A percentile compares a stretch with the other conserved stretches of the same genome.
These are phyloP conservation scores for Drosophila triauraria DNA, from an alignment of 1,140 invertebrate species.

Conservation along the genomic window DNA sequence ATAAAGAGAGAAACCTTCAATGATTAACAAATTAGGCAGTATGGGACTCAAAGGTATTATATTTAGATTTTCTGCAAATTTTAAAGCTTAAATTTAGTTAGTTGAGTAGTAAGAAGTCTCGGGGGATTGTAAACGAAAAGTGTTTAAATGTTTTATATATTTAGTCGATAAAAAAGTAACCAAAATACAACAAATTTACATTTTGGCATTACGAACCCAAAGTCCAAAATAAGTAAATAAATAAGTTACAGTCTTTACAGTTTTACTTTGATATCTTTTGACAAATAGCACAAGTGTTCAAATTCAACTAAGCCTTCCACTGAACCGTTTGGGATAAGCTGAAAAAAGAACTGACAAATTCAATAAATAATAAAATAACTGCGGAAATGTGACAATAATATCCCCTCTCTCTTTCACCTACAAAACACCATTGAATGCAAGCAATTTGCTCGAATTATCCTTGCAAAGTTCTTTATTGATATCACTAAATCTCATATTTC, in stretches of 20 bases:
- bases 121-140: too few relatives aligned
- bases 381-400: not conserved
- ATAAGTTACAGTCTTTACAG: too few relatives aligned
- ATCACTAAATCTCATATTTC: slow-evolving; percentile 18
- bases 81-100: too few relatives aligned
- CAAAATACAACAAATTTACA: too few relatives aligned
- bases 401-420: not conserved
- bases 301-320: slow-evolving; percentile 7
- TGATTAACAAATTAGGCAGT: not conserved
- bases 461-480: not conserved
- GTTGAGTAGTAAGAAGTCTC: too few relatives aligned
- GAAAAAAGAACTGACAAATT: slow-evolving; percentile 15
- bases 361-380: slow-evolving; percentile 48
- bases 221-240: too few relatives aligned
- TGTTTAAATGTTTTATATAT: too few relatives aligned
- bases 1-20: too few relatives aligned
- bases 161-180: too few relatives aligned
- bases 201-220: too few relatives aligned
- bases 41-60: not conserved
- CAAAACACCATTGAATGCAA: not conserved
- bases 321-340: not conserved
- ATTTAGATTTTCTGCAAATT: too few relatives aligned
- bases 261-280: not conserved
- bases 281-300: slow-evolving; percentile 9
- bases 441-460: not conserved